Base-by-base conservation (phyloP, 2,797 vertebrate species). In the Astyanax mexicanus region DNA sequence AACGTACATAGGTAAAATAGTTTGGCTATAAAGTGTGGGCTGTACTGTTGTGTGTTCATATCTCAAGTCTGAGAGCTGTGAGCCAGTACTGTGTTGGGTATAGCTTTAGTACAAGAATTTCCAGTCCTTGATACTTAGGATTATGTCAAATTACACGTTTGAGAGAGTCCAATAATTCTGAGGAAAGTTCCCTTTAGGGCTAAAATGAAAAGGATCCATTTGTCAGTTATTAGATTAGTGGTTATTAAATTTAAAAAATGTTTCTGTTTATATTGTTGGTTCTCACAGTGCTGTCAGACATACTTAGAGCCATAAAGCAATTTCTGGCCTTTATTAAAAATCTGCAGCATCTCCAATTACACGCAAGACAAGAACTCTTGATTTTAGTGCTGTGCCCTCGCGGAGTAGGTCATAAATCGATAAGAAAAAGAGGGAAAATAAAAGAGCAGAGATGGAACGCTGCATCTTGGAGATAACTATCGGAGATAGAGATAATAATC, bases 101-200 rank as follows among this genome's bases (percentile, higher is more conserved):
- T n/a, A n/a, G n/a, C n/a, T n/a, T n/a, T n/a, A n/a, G n/a, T n/a
- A n/a, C n/a, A n/a, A n/a, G n/a, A n/a, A n/a, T n/a, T n/a, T n/a
- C n/a, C n/a, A n/a, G n/a, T n/a, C n/a, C n/a, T n/a, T n/a, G n/a
- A n/a, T n/a, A 45, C 9, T 55, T 66, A 45, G n/a, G 29, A 57
- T 67, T 52, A 32, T 25, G 17, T 69, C 37, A 60, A 52, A 70
- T 70, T 42, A 70, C 40, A 70, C 27, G 37, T n/a, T 52, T 61
- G 38, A 76, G 44, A n/a, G 9, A 40, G 19, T 49, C 44, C 55
- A 52, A n/a, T n/a, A n/a, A n/a, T n/a, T 75, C 54, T 29, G 7
- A 21, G 17, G 6, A 19, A 65, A 44, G 32, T n/a, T n/a, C 15
- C 10, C 10, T 69, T 29, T 58, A 35, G 32, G 23, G 9, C 4